Percentiles rank a stretch among this genome's conserved stretches.
These are phyloP conservation scores for Noctilio leporinus DNA, from an alignment of 2,113 vertebrate genomes.

Conservation along the genomic window DNA sequence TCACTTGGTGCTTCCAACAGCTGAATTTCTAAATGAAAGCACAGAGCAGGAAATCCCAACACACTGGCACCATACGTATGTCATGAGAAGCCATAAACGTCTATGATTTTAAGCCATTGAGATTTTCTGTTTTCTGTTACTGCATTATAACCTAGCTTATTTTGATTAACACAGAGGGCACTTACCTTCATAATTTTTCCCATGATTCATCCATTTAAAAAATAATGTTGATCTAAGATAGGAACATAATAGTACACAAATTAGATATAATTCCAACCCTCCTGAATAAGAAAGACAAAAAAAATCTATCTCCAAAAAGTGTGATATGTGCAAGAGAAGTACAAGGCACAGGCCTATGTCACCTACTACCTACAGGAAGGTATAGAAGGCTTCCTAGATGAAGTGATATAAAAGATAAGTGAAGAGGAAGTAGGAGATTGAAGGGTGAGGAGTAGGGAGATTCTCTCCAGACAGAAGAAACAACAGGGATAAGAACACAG, in stretches of 20 bases:
- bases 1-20: neutral
- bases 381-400: neutral
- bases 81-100: neutral
- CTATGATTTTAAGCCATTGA: neutral
- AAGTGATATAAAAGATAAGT: neutral
- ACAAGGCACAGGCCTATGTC: neutral
- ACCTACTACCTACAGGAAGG: neutral
- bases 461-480: neutral
- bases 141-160: neutral
- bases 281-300: neutral
- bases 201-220: neutral
- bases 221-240: neutral
- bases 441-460: neutral
- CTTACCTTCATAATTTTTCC: neutral
- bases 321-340: neutral
- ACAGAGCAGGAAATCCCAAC: neutral
- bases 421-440: neutral
- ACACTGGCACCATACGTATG: neutral
- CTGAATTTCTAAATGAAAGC: neutral
- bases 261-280: neutral
- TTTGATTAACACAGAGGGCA: neutral
- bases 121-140: neutral
- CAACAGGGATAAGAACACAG: neutral
- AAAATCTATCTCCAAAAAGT: neutral
- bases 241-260: neutral